Evolutionary conservation across 2,797 vertebrate species (phyloP), one percentile per base, ranked within the genome.

Genomic region (Helicolenus hilgendorfi): DNA sequence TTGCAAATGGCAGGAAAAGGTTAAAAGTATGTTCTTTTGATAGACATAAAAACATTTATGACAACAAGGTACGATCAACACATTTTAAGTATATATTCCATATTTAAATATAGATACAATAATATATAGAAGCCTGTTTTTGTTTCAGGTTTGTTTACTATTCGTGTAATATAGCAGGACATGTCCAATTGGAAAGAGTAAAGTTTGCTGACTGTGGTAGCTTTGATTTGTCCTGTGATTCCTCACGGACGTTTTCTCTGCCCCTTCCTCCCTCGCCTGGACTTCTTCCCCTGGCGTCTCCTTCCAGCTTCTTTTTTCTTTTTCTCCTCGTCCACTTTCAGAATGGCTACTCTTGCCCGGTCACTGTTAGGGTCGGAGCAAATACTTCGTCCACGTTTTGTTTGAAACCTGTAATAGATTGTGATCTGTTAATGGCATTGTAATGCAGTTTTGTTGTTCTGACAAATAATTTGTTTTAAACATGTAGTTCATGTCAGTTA

Each of bases 341-440:
- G 0, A 9, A 91, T 92, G 35, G 31, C 83, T 2, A 0, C 69
- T 38, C 24, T 55, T 5, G 89, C 38, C 92, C 88, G 95, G 0
- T 0, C 0, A 4, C 0, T 4, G 4, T 14, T 1, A 1, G 94
- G 96, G 29, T 95, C 8, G 0, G 88, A 88, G 81, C 94, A 97
- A 27, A 95, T 36, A 0, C 0, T 77, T 0, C 4, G 76, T 24
- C 69, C 77, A 1, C 0, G 0, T 0, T 0, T 3, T 1, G 85
- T 90, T 5, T 1, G 0, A 67, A 97, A 89, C 68, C 96, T 97
- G 87, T 5, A 92, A 89, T 18, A 15, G 10, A 38, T 38, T 11
- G 7, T 38, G 38, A 1, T 41, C 38, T 15, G 0, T 41, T 88
- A 92, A 59, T 27, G 7, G 38, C 38, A 26, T 9, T 0, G 1